Evolutionary conservation across 2,888 invertebrate species (phyloP), one percentile per base, ranked within the genome.

Genomic region (Tenthredo amoena): DNA sequence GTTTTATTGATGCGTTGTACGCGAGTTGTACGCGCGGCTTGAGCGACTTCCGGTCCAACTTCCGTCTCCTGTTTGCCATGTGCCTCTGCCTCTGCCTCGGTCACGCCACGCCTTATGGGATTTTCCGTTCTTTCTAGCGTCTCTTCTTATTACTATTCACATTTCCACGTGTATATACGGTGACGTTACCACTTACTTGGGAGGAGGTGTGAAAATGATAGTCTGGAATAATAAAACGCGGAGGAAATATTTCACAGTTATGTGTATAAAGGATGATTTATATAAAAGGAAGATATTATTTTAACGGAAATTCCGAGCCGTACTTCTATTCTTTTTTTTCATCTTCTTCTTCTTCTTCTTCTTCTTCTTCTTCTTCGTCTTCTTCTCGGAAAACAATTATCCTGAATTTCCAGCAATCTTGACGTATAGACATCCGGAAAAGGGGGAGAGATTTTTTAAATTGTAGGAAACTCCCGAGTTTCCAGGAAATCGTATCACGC

Each of bases 31-130:
- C 65, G 65, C 83, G 83, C 47, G 68, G 21, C 77, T 68, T 81
- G 72, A 62, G 31, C 85, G 47, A 85, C 65, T 79, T 85, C 85
- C 79, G 79, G 85, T 81, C 81, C 65, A 21, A 79, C 87, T 87
- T 87, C 87, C 87, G 87, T 83, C 87, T 87, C 87, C 84, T 87
- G 86, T 86, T 87, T 86, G 84, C 86, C 87, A 86, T 87, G 77
- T 87, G 81, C 81, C 86, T 77, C 18, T 68, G 68, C 34, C 84
- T 81, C 50, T 87, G 81, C 81, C 86, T 77, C 18, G 86, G 84
- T 62, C 68, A 74, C 81, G 50, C 79, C 77, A 79, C 58, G 85
- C 37, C 85, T 72, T 71, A 31, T 62, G 68, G 43, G 50, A 43
- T 85, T 68, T 71, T 72, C 79, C 77, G 50, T 72, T 50, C 82